Evolutionary conservation across 2,888 invertebrate genomes (phyloP), one percentile per base, ranked within the genome.

Genomic region (Xylota segnis): DNA sequence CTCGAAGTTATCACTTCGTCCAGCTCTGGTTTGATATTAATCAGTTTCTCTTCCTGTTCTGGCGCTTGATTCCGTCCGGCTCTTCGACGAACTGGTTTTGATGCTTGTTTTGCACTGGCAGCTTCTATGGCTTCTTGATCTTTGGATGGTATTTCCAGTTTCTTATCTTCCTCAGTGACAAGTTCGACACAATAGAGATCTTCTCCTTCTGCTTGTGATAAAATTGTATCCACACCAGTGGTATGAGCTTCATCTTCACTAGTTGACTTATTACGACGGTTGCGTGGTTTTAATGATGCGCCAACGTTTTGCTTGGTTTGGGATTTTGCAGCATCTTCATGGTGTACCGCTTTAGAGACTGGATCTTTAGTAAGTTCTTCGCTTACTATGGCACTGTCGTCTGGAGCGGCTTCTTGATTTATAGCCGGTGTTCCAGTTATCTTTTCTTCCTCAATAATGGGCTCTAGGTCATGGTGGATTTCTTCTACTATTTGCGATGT

Each of bases 1-100:
- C 52, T 72, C 6, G 45, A 45, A 16, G 29, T 14, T 18, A 61
- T 66, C 4, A 79, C 37, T 54, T 77, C 83, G 10, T 77, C 66
- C 4, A 47, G 18, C 5, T 72, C 66, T 29, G 45, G 54, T 23
- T 29, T 61, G 4, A 61, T 12, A 29, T 23, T 68, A 10, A 68
- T 37, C 4, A 23, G 23, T 1, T 3, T n/a, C 3, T 32, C 32
- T 47, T 18, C 16, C 34, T 45, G 27, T 45, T 40, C n/a, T 4
- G 16, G 0, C 6, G 6, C 16, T 32, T 16, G 12, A 4, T 32
- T 52, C 4, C 29, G 45, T 0, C 14, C 14, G 4, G 29, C 14
- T 45, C 45, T 47, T 5, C 10, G 43, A 14, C 12, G n/a, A 10
- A 10, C 10, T 10, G 45, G 27, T 29, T 12, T 45, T 45, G 6